A percentile compares a stretch with the other conserved stretches of the same genome.
Evolutionary conservation across 2,113 vertebrate genomes (phyloP).

Genomic region (Scomber colias): DNA sequence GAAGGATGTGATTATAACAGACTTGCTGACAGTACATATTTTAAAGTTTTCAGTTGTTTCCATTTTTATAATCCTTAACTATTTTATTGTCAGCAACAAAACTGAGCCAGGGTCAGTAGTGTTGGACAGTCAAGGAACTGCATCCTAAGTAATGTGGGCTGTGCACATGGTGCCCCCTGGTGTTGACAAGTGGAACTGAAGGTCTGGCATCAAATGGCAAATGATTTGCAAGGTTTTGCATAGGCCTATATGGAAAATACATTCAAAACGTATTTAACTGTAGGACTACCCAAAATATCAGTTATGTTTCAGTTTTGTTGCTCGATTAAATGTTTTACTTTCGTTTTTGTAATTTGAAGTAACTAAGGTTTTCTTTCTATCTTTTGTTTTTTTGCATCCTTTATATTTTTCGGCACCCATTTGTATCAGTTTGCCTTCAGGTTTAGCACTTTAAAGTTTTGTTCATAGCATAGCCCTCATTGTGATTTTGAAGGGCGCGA

Average conservation of each 20-base stretch:
- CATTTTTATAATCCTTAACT: slow-evolving; percentile 42
- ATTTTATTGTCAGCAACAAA: slow-evolving; percentile 33
- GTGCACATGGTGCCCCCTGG: slow-evolving; percentile 61
- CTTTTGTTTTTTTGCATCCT: slow-evolving; percentile 12
- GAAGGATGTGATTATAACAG: slow-evolving; percentile 18
- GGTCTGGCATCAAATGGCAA: slow-evolving; percentile 4
- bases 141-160: slow-evolving; percentile 35
- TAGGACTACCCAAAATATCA: slow-evolving; percentile 55
- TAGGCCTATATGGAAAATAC: slow-evolving; percentile 21
- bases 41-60: slow-evolving; percentile 38
- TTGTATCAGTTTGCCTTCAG: slow-evolving; percentile 70
- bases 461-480: slow-evolving; percentile 49
- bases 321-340: slow-evolving; percentile 23
- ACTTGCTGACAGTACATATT: slow-evolving; percentile 36
- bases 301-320: slow-evolving; percentile 40
- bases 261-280: slow-evolving; percentile 45
- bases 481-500: slow-evolving; percentile 68
- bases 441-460: slow-evolving; percentile 75
- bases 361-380: not conserved
- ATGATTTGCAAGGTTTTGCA: slow-evolving; percentile 41
- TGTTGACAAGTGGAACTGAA: slow-evolving; percentile 51
- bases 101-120: slow-evolving; percentile 33
- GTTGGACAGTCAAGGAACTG: not conserved
- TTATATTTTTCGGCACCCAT: slow-evolving; percentile 38
- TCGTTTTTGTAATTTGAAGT: slow-evolving; percentile 26